Percentiles rank a stretch among this genome's conserved stretches.
phyloP scores from a whole-genome alignment of 2,113 vertebrate genomes.

The Micronycteris hirsuta region DNA sequence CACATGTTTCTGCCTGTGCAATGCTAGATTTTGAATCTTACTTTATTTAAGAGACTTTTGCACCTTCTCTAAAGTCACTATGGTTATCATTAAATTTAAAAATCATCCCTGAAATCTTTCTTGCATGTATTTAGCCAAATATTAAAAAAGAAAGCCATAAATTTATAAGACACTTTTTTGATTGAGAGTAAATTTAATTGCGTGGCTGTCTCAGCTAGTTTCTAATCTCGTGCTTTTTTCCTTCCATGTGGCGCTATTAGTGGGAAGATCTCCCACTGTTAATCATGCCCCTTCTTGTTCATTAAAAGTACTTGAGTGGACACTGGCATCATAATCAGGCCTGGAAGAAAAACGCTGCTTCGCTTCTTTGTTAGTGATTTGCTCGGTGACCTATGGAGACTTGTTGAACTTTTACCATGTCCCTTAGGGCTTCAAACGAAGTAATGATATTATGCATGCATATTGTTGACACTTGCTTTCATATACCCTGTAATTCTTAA shows the following conservation, averaged over 20 bases:
- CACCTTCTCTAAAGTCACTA: not conserved
- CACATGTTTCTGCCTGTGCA: not conserved
- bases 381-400: not conserved
- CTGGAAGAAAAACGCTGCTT: not conserved
- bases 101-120: not conserved
- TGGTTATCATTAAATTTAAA: not conserved
- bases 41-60: not conserved
- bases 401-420: not conserved
- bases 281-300: conserved; percentile 20
- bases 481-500: not conserved
- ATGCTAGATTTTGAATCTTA: not conserved
- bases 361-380: not conserved
- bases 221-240: not conserved
- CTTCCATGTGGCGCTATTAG: not conserved
- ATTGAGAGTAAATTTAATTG: not conserved
- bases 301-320: not conserved
- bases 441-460: not conserved
- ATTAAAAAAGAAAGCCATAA: not conserved
- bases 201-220: not conserved
- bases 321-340: not conserved
- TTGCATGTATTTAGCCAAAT: not conserved
- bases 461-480: conserved; percentile 23
- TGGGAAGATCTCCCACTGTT: not conserved
- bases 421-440: not conserved
- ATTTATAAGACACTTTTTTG: not conserved